Evolutionary conservation across 2,113 vertebrate species (phyloP).

Genomic region (Alethe diademata): DNA sequence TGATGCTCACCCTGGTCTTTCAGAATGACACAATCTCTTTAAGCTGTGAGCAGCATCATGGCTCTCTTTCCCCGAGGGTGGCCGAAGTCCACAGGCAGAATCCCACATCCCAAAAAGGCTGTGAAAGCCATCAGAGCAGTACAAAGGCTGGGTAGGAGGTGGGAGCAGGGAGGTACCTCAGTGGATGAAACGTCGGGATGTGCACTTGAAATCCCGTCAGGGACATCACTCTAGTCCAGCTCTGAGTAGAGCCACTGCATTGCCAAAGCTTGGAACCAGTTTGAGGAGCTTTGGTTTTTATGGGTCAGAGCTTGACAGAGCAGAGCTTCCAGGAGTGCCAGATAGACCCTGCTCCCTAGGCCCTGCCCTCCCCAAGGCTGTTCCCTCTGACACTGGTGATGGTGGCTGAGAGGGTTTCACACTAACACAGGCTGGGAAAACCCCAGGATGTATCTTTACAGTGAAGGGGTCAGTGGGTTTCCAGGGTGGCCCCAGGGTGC

Average conservation of each 20-base stretch:
- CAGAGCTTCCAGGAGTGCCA: background rate
- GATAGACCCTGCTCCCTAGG: background rate
- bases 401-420: background rate
- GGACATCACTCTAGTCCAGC: accelerated
- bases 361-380: background rate
- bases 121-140: background rate
- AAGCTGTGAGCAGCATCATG: background rate
- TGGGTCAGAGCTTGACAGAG: background rate
- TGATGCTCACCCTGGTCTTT: background rate
- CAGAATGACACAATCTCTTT: background rate
- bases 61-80: accelerated
- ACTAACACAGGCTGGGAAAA: background rate
- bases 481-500: background rate
- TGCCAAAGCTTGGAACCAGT: background rate
- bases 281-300: background rate
- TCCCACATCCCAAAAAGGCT: background rate
- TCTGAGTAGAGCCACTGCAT: background rate
- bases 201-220: background rate
- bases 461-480: background rate
- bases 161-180: background rate
- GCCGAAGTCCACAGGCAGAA: background rate
- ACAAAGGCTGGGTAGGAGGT: background rate
- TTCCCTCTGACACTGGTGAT: background rate
- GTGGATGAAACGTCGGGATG: background rate
- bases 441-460: background rate